Evolutionary conservation across 2,113 vertebrate genomes (phyloP).

Genomic region (Oenanthe oenanthe): DNA sequence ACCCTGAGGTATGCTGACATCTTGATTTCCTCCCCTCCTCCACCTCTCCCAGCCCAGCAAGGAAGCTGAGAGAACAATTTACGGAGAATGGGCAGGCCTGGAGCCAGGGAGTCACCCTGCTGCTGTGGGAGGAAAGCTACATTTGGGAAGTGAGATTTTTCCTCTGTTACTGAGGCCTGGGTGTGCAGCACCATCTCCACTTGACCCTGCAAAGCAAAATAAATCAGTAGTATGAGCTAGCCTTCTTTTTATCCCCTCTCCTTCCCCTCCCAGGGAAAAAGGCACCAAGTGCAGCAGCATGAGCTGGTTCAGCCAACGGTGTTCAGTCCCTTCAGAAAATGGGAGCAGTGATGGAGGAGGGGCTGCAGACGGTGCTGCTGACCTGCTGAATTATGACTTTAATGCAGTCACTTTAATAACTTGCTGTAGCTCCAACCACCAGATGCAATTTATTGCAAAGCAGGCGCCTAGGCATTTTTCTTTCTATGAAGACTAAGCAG

Average conservation of each 20-base stretch:
- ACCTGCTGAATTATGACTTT: conserved; percentile 64
- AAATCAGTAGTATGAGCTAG: neutral
- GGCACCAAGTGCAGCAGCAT: neutral
- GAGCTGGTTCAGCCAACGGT: neutral
- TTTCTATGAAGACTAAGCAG: conserved; percentile 69
- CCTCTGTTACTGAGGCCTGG: neutral
- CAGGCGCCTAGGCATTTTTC: conserved; percentile 66
- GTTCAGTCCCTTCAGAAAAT: neutral
- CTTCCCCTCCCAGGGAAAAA: neutral
- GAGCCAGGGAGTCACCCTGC: neutral
- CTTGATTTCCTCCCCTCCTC: neutral
- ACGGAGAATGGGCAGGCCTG: neutral
- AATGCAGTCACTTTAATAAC: conserved; percentile 67
- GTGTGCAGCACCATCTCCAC: neutral
- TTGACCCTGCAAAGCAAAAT: neutral
- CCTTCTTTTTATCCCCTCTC: neutral
- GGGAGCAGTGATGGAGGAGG: conserved; percentile 54
- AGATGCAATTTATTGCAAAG: conserved; percentile 68
- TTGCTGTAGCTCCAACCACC: conserved; percentile 65
- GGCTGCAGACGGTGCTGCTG: conserved; percentile 21
- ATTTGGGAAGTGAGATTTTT: neutral
- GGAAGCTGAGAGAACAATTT: neutral
- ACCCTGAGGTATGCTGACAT: neutral
- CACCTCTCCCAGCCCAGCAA: neutral
- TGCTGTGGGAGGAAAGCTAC: neutral